Evolutionary conservation across 2,113 vertebrate species (phyloP).

Genomic region (Picathartes gymnocephalus): DNA sequence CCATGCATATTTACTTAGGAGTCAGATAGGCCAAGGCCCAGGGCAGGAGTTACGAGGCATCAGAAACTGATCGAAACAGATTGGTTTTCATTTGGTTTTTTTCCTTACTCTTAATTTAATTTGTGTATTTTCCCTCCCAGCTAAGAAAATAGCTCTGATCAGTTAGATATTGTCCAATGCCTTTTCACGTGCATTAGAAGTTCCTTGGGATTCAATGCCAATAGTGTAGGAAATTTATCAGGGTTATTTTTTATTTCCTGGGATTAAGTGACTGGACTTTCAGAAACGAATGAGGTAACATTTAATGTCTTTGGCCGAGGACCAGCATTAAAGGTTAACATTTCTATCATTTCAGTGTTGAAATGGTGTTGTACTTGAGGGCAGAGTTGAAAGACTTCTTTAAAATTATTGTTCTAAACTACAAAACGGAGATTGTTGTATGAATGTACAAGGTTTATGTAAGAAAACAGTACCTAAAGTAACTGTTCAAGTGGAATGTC

Average conservation of each 20-base stretch:
- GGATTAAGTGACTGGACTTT: background rate
- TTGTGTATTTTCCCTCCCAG: background rate
- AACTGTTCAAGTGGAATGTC: background rate
- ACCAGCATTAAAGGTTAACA: background rate
- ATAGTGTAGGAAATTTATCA: background rate
- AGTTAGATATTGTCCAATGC: background rate
- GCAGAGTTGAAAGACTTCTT: background rate
- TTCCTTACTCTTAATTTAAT: constrained; percentile 1
- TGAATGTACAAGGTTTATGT: background rate
- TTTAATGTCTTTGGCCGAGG: background rate
- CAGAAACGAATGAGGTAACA: background rate
- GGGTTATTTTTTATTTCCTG: constrained; percentile 31
- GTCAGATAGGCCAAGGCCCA: background rate
- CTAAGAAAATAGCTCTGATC: background rate
- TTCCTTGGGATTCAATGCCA: background rate
- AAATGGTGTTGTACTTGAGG: background rate
- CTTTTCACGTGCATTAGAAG: background rate
- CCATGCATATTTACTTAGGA: constrained; percentile 4
- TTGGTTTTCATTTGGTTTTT: background rate
- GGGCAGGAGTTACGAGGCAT: background rate
- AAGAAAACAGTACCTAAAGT: background rate
- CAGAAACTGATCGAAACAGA: background rate
- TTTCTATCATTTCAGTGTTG: background rate
- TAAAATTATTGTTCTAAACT: background rate
- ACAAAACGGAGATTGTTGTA: background rate